phyloP scores from a whole-genome alignment of 1,140 invertebrate species.

The Campoletis sonorensis region DNA sequence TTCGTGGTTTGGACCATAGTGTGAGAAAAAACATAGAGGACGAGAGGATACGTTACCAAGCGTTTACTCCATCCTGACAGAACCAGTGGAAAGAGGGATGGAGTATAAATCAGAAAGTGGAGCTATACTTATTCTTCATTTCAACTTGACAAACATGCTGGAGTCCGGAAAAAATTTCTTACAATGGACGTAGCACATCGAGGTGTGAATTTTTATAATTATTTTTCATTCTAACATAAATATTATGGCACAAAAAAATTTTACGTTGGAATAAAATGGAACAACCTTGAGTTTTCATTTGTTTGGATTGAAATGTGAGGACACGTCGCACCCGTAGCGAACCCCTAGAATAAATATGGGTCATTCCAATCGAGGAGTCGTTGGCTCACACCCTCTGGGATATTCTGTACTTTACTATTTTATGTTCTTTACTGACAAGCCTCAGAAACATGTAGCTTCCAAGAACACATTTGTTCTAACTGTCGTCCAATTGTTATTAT shows the following conservation, averaged over 20 bases:
- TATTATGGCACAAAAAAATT: background rate
- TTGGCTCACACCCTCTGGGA: no score
- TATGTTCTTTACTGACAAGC: no score
- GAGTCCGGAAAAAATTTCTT: background rate
- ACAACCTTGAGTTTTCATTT: no score
- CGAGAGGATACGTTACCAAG: background rate
- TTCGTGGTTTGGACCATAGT: background rate
- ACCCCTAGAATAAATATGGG: no score
- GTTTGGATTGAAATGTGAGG: no score
- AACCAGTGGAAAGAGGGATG: background rate
- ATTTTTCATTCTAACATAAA: background rate
- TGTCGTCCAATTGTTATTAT: no score
- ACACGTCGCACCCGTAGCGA: no score
- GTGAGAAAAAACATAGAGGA: background rate
- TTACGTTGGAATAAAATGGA: background rate
- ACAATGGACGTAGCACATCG: no score
- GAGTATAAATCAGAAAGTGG: background rate
- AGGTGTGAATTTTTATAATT: background rate
- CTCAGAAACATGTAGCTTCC: no score
- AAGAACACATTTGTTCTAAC: no score
- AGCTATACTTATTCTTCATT: background rate
- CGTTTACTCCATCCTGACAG: background rate
- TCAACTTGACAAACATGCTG: background rate
- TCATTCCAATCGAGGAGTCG: no score
- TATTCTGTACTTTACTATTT: no score